Evolutionary conservation across 2,888 invertebrate species (phyloP).

Genomic region (Agriotes lineatus): DNA sequence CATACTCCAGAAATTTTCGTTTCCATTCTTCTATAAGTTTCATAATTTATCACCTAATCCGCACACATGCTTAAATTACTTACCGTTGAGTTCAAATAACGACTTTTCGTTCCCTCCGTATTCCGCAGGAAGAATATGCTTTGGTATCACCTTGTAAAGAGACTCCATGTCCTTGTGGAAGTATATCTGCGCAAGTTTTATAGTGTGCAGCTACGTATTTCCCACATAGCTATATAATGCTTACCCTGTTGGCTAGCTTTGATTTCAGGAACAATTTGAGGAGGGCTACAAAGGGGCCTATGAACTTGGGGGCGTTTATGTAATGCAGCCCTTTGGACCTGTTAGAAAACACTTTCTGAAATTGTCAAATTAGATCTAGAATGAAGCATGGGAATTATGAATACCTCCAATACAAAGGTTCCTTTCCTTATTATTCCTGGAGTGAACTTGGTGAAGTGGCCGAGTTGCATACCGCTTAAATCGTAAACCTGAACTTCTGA

Average conservation of each 20-base stretch:
- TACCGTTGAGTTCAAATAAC: slow-evolving; percentile 72
- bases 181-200: slow-evolving; percentile 41
- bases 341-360: slow-evolving; percentile 67
- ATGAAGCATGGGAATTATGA: no score
- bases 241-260: slow-evolving; percentile 65
- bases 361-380: no score
- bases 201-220: not conserved
- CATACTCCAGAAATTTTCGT: slow-evolving; percentile 27
- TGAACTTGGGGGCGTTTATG: slow-evolving; percentile 63
- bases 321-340: slow-evolving; percentile 66
- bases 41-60: no score
- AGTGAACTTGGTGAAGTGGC: slow-evolving; percentile 65
- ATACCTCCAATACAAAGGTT: slow-evolving; percentile 66
- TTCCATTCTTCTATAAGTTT: slow-evolving; percentile 50
- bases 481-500: slow-evolving; percentile 67
- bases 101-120: slow-evolving; percentile 56
- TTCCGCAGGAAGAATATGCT: slow-evolving; percentile 46
- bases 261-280: slow-evolving; percentile 65
- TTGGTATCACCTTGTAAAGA: slow-evolving; percentile 40
- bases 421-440: slow-evolving; percentile 64
- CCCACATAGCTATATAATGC: slow-evolving; percentile 33
- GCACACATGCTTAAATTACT: no score
- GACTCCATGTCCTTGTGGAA: slow-evolving; percentile 42
- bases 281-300: slow-evolving; percentile 60
- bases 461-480: slow-evolving; percentile 61